Evolutionary conservation across 1,140 invertebrate genomes (phyloP), one percentile per base, ranked within the genome.

Genomic region (Eubasilissa regina): DNA sequence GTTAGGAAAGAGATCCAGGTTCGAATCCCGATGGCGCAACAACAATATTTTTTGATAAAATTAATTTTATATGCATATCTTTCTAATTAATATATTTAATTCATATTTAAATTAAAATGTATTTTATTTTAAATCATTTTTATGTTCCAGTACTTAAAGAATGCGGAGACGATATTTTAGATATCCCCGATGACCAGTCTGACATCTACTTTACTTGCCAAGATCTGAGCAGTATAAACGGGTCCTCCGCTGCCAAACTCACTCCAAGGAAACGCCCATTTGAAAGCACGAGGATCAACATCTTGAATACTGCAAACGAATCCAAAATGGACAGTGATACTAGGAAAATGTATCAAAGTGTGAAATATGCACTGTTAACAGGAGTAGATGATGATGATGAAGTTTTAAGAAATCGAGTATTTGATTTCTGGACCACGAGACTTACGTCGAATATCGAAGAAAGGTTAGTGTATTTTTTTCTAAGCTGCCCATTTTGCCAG

Each of bases 361-460:
- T 80, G 13, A 73, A 60, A 60, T 44, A 0, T 17, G 47, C 76
- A 17, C 77, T 92, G 8, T 55, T 92, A 0, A 76, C 82, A 17
- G 91, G 89, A 13, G 76, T 92, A 10, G 72, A 85, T 0, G 91
- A 92, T 79, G 79, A 84, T 0, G 84, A 89, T 60, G 80, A 85
- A 25, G 82, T 88, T 17, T 76, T 91, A 9, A 87, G 88, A 78
- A 83, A 88, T 7, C 85, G 83, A 51, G 70, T 90, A 13, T 81
- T 86, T 4, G 75, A 84, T 4, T 92, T 91, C 79, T 92, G 91
- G 90, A 85, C 83, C 0, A 84, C 88, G 7, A 83, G 86, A 62
- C 79, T 80, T 25, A 21, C 70, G 0, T 51, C 13, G 3, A 58
- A 78, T 55, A 19, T 82, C 11, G 58, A 82, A 43, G 62, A 78